Conservation (phyloP, 2,888 invertebrate genomes). For the Zaprionus bogoriensis region DNA sequence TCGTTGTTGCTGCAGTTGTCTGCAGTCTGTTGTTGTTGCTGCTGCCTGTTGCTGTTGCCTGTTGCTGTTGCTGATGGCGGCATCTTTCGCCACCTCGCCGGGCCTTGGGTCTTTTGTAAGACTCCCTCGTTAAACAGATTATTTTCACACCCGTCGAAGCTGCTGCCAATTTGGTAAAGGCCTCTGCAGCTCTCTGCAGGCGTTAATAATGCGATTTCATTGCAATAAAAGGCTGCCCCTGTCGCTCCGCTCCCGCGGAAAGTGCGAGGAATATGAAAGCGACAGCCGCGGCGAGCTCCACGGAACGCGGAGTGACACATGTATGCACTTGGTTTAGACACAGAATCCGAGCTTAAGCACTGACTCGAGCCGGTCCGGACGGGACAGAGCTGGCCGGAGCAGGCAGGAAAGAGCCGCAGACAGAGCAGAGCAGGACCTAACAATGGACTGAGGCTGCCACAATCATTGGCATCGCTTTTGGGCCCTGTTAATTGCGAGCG, state of each 20-base stretch:
- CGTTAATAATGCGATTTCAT: slow-evolving; percentile 81
- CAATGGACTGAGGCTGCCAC: slow-evolving; percentile 63
- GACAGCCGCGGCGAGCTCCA: slow-evolving; percentile 54
- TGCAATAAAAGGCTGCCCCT: slow-evolving; percentile 57
- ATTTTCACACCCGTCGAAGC: slow-evolving; percentile 68
- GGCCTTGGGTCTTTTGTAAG: slow-evolving; percentile 72
- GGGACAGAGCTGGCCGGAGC: not conserved
- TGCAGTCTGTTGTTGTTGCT: not conserved
- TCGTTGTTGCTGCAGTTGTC: slow-evolving; percentile 39
- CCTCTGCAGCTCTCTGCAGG: slow-evolving; percentile 51
- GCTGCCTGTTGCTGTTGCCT: slow-evolving; percentile 7
- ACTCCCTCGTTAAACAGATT: slow-evolving; percentile 83
- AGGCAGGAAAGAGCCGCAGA: slow-evolving; percentile 34
- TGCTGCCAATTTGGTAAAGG: slow-evolving; percentile 70
- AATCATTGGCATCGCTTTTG: slow-evolving; percentile 53
- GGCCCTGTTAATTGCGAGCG: slow-evolving; percentile 52
- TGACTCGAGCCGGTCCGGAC: slow-evolving; percentile 1
- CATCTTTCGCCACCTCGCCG: slow-evolving; percentile 53
- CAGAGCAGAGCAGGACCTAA: no score
- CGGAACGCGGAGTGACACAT: slow-evolving; percentile 80
- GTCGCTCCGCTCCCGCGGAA: slow-evolving; percentile 17
- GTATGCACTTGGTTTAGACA: slow-evolving; percentile 83
- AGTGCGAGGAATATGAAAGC: slow-evolving; percentile 67
- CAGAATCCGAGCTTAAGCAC: slow-evolving; percentile 50
- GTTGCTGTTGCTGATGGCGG: slow-evolving; percentile 27